Evolutionary conservation across 2,888 invertebrate species (phyloP).

Genomic region (Tineola bisselliella): DNA sequence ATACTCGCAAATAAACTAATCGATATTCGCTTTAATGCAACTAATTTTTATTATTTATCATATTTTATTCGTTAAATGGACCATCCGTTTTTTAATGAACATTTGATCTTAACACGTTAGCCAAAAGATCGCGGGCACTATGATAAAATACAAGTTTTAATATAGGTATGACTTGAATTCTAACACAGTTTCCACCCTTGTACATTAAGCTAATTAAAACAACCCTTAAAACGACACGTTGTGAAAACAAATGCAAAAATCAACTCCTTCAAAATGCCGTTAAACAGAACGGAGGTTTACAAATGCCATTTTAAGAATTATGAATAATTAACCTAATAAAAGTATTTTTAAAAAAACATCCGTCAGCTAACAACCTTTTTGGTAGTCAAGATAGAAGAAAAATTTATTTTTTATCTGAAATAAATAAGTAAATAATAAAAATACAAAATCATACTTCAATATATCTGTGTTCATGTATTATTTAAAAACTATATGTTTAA

Average conservation of each 20-base stretch:
- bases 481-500: no score
- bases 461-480: no score
- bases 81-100: constrained; percentile 1
- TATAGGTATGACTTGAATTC: no score
- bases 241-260: no score
- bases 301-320: not conserved
- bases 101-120: not conserved
- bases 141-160: not conserved
- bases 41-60: not conserved
- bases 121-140: not conserved
- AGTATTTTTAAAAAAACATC: constrained; percentile 1
- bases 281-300: no score
- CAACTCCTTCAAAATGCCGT: no score
- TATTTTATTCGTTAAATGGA: not conserved
- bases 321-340: not conserved
- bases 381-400: not conserved
- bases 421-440: no score
- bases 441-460: no score
- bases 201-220: no score
- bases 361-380: not conserved
- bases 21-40: not conserved
- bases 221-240: no score
- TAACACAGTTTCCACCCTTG: no score
- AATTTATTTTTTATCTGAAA: not conserved
- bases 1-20: not conserved